Base-by-base conservation (phyloP, 1,140 invertebrate genomes). In the Drosophila bocqueti region DNA sequence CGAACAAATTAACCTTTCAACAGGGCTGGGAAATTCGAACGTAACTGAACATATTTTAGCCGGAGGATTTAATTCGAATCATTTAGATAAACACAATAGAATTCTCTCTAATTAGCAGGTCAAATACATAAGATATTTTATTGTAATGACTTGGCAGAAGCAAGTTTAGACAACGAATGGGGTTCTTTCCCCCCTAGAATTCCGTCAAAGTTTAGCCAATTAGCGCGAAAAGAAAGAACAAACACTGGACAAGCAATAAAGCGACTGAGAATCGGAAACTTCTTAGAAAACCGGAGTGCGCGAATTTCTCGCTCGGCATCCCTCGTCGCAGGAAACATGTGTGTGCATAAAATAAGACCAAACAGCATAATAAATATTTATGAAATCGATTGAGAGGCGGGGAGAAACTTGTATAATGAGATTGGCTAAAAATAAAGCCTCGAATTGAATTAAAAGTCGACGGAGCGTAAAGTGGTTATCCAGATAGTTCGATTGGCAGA, bases 301-400 rank as follows among this genome's bases (percentile, higher is more conserved):
- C 11, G 16, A 74, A 61, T 21, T 73, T 60, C 38, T 31, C 10
- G 21, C 31, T 29, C 29, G n/a, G 67, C 68, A 74, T 73, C 71
- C 68, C 55, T 73, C 52, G 71, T 36, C 38, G 24, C 2, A 11
- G 58, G 62, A 75, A 73, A 81, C 81, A 84, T 79, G 79, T 82
- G 77, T 73, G 50, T 62, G 75, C 66, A 82, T 83, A 69, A 86
- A 79, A 82, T 60, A 76, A 72, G 60, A 68, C 83, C 65, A 79
- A 71, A 42, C 29, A 50, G 26, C 59, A 52, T 52, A 73, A 81
- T 83, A 84, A 83, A 83, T 83, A 83, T 83, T 83, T 84, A 83
- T 83, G 66, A 65, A 68, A 76, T 81, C 72, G 36, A 71, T 47
- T 13, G 49, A 64, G 54, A 26, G 54, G 31, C 11, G 29, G 29